Evolutionary conservation across 2,113 vertebrate genomes (phyloP).

Genomic region (Petromus typicus): DNA sequence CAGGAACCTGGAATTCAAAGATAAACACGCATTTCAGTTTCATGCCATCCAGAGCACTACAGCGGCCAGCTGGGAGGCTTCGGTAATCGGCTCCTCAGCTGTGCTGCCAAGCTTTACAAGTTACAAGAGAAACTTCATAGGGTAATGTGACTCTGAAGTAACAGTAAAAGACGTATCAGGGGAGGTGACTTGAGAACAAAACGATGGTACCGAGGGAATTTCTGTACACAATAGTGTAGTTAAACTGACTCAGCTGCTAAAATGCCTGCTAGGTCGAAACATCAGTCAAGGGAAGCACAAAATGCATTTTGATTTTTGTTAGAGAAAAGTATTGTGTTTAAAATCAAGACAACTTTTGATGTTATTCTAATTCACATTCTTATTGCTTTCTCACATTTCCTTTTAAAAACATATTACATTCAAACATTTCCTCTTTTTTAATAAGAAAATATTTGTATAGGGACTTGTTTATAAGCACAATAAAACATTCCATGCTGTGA

Average conservation of each 20-base stretch:
- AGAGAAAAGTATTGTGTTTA: conserved; percentile 64
- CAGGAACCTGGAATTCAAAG: conserved; percentile 51
- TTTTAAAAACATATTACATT: conserved; percentile 48
- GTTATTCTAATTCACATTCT: conserved; percentile 43
- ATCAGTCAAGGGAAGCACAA: not conserved
- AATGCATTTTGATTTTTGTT: conserved; percentile 48
- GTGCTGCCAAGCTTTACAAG: conserved; percentile 50
- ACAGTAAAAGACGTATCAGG: not conserved
- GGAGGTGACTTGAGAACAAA: not conserved
- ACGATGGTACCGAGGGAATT: not conserved
- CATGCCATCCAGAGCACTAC: not conserved
- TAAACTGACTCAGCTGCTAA: not conserved
- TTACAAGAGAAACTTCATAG: conserved; percentile 56
- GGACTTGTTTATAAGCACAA: conserved; percentile 72
- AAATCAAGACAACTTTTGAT: conserved; percentile 53
- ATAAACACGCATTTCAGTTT: conserved; percentile 19
- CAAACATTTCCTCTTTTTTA: conserved; percentile 76
- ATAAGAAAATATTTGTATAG: conserved; percentile 76
- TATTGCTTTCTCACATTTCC: conserved; percentile 49
- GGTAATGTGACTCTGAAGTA: not conserved
- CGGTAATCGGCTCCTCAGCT: not conserved
- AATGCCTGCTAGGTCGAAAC: conserved; percentile 38
- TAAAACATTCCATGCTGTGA: conserved; percentile 69
- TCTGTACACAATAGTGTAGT: not conserved
- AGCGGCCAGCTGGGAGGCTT: not conserved